Percentiles rank a stretch among this genome's conserved stretches.
phyloP scores from a whole-genome alignment of 2,888 invertebrate species.

The Sphecodes monilicornis region DNA sequence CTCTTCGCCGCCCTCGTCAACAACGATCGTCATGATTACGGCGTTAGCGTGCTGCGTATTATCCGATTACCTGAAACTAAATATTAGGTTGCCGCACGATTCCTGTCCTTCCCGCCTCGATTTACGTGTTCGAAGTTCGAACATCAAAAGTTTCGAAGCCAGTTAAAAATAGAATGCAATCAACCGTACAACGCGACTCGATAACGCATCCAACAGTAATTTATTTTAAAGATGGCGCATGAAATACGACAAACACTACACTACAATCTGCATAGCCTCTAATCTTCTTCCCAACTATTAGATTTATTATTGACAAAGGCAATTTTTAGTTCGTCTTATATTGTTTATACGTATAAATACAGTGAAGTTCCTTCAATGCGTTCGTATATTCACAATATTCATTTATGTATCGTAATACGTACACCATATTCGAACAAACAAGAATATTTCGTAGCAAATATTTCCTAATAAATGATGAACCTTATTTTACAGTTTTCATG shows the following conservation, averaged over 20 bases:
- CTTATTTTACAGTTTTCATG: neutral
- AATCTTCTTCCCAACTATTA: no score
- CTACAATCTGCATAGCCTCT: no score
- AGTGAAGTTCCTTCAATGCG: no score
- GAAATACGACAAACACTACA: no score
- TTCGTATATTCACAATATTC: no score
- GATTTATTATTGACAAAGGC: no score
- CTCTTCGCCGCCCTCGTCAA: neutral
- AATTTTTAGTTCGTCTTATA: no score
- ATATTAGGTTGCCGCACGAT: neutral
- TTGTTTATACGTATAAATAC: no score
- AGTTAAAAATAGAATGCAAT: neutral
- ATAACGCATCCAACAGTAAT: neutral
- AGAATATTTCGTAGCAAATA: neutral
- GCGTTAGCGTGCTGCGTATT: neutral
- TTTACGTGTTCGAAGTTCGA: neutral
- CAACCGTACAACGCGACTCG: neutral
- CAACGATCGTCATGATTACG: constrained; percentile 5
- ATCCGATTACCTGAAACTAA: neutral
- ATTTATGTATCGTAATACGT: no score
- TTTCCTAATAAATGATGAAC: no score
- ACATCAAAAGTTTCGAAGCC: neutral
- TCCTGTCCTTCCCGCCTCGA: neutral
- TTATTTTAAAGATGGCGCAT: no score
- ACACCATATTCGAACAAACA: neutral